These are phyloP conservation scores for Orthonyx spaldingii DNA, from an alignment of 2,113 vertebrate species.

Conservation along the genomic window DNA sequence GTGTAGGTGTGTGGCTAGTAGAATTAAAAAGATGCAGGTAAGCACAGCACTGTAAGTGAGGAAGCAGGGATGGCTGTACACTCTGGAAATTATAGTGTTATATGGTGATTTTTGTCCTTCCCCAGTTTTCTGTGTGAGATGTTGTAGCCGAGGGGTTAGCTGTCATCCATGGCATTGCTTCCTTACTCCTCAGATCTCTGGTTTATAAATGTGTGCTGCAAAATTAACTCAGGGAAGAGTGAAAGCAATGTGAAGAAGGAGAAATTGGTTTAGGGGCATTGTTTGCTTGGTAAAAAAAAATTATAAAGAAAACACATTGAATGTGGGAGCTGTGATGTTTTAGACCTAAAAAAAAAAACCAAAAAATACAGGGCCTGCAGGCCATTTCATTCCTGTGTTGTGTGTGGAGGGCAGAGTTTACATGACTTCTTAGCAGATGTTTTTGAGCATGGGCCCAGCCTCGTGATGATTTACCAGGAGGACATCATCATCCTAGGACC, in stretches of 20 bases:
- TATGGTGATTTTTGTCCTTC: constrained; percentile 15
- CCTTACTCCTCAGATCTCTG: constrained; percentile 42
- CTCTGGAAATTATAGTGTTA: background rate
- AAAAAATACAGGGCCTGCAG: constrained; percentile 36
- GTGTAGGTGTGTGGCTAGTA: background rate
- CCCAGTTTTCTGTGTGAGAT: constrained; percentile 11
- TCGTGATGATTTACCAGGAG: constrained; percentile 27
- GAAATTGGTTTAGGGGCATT: constrained; percentile 65
- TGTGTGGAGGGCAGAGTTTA: constrained; percentile 47
- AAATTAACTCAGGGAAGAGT: constrained; percentile 60
- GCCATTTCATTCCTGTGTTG: constrained; percentile 52
- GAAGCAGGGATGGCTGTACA: background rate
- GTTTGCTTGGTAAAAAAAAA: constrained; percentile 25
- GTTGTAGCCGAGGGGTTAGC: constrained; percentile 57
- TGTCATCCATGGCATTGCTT: constrained; percentile 48
- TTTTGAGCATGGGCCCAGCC: constrained; percentile 30
- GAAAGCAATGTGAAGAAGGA: constrained; percentile 26
- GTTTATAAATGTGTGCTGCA: constrained; percentile 60
- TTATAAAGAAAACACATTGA: background rate
- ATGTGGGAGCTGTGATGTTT: background rate
- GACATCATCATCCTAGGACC: constrained; percentile 50
- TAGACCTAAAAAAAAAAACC: constrained; percentile 27
- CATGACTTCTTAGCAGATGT: background rate
- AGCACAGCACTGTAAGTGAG: background rate
- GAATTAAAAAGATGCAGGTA: background rate